These are phyloP conservation scores for Pantherophis vulpinus DNA, from an alignment of 2,797 vertebrate species.

Conservation along the genomic window DNA sequence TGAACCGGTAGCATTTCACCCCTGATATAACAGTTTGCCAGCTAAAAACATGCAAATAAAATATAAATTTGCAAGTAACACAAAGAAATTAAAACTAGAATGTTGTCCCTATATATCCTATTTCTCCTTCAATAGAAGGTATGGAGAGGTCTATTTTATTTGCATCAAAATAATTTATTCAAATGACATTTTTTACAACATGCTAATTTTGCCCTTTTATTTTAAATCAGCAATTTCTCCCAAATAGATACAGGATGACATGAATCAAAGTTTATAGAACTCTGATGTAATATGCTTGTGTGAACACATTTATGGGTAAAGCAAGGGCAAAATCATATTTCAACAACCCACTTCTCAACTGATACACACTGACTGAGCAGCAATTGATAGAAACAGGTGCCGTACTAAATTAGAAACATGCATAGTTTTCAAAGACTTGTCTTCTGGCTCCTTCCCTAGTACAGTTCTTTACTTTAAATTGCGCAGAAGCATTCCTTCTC, in stretches of 20 bases:
- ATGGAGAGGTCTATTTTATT: not conserved
- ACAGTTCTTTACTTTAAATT: not conserved
- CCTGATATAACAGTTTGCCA: not conserved
- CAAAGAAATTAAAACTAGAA: conserved; percentile 3
- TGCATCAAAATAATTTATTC: not conserved
- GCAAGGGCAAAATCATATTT: not conserved
- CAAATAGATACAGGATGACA: not conserved
- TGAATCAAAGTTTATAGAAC: not conserved
- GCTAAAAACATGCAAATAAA: not conserved
- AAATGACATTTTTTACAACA: not conserved
- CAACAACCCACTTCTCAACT: not conserved
- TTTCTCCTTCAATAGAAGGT: not conserved
- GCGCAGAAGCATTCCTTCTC: not conserved
- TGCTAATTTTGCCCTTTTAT: not conserved
- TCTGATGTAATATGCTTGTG: not conserved
- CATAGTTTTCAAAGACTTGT: not conserved
- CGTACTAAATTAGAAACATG: not conserved
- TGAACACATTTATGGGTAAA: not conserved
- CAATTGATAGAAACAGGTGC: not conserved
- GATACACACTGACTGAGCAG: not conserved
- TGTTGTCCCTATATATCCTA: not conserved
- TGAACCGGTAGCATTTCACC: no score
- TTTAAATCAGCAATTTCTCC: not conserved
- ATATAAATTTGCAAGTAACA: conserved; percentile 11
- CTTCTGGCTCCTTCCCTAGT: not conserved